Evolutionary conservation across 2,888 invertebrate genomes (phyloP), one percentile per base, ranked within the genome.

Genomic region (Diarsia brunnea): DNA sequence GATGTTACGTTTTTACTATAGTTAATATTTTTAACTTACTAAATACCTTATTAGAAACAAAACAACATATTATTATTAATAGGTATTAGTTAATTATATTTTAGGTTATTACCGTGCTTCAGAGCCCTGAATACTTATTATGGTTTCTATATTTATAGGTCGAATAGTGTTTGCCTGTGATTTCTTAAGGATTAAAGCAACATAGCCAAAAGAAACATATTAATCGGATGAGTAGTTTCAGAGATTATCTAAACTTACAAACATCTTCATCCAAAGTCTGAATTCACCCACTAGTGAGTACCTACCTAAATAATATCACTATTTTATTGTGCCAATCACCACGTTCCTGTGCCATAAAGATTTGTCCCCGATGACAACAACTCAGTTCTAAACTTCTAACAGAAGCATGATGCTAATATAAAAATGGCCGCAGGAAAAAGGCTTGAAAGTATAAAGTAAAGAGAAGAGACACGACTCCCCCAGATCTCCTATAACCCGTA

Each of bases 401-500:
- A 70, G n/a, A 64, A 69, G 47, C 58, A 63, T 21, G 49, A 65
- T 14, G 49, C 68, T 61, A 70, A 65, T 70, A 81, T 12, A 75
- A 78, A 75, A 78, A 75, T 61, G 69, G 47, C 70, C 80, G 79
- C 79, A 86, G 78, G 75, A 82, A 87, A 84, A 78, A 75, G 63
- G 74, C 65, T 80, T 79, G 65, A 64, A 83, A 84, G 84, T 74
- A 84, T 63, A 76, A 84, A 79, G 74, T 79, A 63, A 79, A 79
- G 70, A 75, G 78, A 65, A 82, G 80, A 88, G 87, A 85, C 85
- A 85, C 72, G 79, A 76, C 81, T 84, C 80, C 78, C 79, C 60
- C 81, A 88, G 91, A 89, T 89, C 88, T 88, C 87, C 91, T 92
- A 92, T 94, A 95, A 95, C 95, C 95, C 94, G 91, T 91, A 87